These are phyloP conservation scores for Coronaproctus castanopsis DNA, from an alignment of 2,888 invertebrate species.

Conservation along the genomic window DNA sequence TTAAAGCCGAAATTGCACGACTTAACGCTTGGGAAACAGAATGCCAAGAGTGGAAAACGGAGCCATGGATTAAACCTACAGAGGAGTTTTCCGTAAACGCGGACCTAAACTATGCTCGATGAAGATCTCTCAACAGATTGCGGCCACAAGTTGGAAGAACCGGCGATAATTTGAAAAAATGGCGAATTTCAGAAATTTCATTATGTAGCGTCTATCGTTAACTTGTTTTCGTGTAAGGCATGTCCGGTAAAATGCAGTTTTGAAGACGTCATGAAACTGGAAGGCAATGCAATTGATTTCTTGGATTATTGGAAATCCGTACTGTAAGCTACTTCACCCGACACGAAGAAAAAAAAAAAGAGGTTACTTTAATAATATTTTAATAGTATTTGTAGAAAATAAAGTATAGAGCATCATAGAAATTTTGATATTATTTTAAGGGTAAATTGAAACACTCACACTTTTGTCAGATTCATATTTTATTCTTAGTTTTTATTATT, in stretches of 20 bases:
- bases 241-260: not conserved
- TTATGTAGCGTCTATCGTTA: not conserved
- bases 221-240: not conserved
- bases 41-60: not conserved
- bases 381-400: too few relatives aligned
- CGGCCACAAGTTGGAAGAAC: not conserved
- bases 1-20: not conserved
- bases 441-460: too few relatives aligned
- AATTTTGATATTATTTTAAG: too few relatives aligned
- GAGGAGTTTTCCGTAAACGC: not conserved
- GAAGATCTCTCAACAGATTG: not conserved
- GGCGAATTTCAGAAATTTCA: not conserved
- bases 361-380: too few relatives aligned
- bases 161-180: not conserved
- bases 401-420: too few relatives aligned
- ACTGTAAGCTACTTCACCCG: not conserved
- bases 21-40: not conserved
- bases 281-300: not conserved
- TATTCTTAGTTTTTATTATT: too few relatives aligned
- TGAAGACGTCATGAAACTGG: not conserved
- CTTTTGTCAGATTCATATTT: too few relatives aligned
- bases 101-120: not conserved
- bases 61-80: not conserved
- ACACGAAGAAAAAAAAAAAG: not conserved
- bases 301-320: not conserved